Evolutionary conservation across 2,888 invertebrate species (phyloP).

Genomic region (Synergus gifuensis): DNA sequence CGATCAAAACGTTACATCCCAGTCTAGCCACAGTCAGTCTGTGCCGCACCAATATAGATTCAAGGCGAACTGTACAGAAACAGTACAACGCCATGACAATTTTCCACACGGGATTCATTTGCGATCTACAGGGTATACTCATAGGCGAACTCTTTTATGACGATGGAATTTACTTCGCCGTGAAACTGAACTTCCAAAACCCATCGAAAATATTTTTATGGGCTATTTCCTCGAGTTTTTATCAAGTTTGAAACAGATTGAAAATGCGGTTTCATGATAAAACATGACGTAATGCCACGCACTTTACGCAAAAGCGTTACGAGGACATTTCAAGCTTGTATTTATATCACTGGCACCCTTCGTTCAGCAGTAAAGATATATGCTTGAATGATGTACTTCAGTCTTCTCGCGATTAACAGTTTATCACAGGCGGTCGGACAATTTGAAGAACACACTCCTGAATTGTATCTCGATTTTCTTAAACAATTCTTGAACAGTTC

Average conservation of each 20-base stretch:
- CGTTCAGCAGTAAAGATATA: neutral
- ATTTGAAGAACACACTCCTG: neutral
- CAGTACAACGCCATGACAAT: too few relatives aligned
- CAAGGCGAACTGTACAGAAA: too few relatives aligned
- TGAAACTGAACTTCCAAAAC: constrained; percentile 6
- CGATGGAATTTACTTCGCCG: neutral
- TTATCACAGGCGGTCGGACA: neutral
- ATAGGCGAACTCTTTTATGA: constrained; percentile 14
- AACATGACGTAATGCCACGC: neutral
- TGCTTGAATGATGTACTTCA: neutral
- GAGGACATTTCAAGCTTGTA: neutral
- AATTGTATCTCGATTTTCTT: too few relatives aligned
- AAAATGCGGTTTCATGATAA: neutral
- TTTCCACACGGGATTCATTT: too few relatives aligned
- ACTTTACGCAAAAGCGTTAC: neutral
- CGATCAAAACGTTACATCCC: too few relatives aligned
- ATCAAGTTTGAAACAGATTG: constrained; percentile 15
- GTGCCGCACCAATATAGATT: too few relatives aligned
- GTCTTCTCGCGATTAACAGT: neutral
- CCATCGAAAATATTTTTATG: constrained; percentile 20
- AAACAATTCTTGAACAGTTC: too few relatives aligned
- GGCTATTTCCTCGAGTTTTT: neutral
- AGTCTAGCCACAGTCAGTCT: too few relatives aligned
- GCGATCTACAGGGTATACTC: neutral
- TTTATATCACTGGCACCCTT: constrained; percentile 2